phyloP scores from a whole-genome alignment of 1,140 invertebrate genomes.

The Drosophila pandora region DNA sequence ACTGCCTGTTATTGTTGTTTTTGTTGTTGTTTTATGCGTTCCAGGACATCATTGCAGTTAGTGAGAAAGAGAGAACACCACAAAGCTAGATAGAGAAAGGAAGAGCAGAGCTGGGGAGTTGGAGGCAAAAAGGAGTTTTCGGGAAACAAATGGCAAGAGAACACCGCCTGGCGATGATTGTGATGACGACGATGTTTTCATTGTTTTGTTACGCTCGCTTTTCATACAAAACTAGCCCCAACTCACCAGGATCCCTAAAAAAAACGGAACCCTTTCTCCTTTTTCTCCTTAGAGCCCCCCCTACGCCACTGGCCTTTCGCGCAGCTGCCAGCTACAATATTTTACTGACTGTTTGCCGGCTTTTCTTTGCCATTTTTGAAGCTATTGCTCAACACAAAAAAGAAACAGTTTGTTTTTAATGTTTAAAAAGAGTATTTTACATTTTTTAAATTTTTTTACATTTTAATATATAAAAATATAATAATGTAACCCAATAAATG shows the following conservation, averaged over 20 bases:
- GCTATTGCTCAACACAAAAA: constrained; percentile 34
- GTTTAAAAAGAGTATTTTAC: constrained; percentile 2
- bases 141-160: constrained; percentile 74
- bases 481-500: too few relatives aligned
- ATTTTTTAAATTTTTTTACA: neutral
- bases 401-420: constrained; percentile 10
- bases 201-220: constrained; percentile 73
- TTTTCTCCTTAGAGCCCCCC: neutral
- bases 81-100: constrained; percentile 1
- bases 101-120: constrained; percentile 15
- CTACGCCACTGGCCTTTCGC: constrained; percentile 28
- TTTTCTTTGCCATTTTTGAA: constrained; percentile 73
- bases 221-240: constrained; percentile 47
- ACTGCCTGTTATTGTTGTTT: constrained; percentile 38
- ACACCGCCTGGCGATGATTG: constrained; percentile 80
- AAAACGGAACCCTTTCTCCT: too few relatives aligned
- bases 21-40: constrained; percentile 43
- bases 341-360: constrained; percentile 72
- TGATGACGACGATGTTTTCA: constrained; percentile 80
- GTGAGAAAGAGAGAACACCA: neutral
- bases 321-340: constrained; percentile 78
- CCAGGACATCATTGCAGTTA: neutral
- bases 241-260: neutral
- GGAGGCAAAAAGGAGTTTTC: constrained; percentile 28
- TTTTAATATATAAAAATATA: too few relatives aligned